Evolutionary conservation across 2,797 vertebrate species (phyloP), one percentile per base, ranked within the genome.

Genomic region (Molossus molossus): DNA sequence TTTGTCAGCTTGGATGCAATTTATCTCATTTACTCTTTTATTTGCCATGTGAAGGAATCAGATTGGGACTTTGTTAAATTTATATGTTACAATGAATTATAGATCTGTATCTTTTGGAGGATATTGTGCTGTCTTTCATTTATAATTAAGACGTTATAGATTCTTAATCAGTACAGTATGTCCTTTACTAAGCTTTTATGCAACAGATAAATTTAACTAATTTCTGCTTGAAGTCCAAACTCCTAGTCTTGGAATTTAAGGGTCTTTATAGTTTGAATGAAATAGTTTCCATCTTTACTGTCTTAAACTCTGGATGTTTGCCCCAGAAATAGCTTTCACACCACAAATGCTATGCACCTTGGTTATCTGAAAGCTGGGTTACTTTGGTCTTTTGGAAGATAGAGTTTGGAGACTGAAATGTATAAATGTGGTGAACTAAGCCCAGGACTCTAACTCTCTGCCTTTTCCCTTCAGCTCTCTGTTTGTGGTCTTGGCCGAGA

Each of bases 231-330:
- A 89, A 87, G 17, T 81, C 45, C 33, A 70, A 65, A 84, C 18
- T 92, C 27, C 14, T 84, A 87, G 84, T 21, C 2, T n/a, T 92
- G 57, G 6, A 27, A 73, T 83, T 94, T 84, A 64, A 94, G 48
- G 13, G 21, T 69, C 3, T 53, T 87, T 82, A 23, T 85, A 87
- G 21, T 69, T 82, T 33, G 14, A 17, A 55, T 8, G 64, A 55
- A 79, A 37, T 90, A 67, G 21, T 73, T 94, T 64, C 55, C 33
- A 33, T 77, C 60, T 53, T 73, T 88, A 69, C 18, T 84, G 14
- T 40, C 17, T 23, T 29, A 77, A 86, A 72, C 40, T 85, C 75
- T 50, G 29, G 21, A 53, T 69, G 21, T 27, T 81, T 87, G 11
- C 7, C 37, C 11, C n/a, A 88, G 72, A 60, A 80, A 75, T 72